Conservation (phyloP, 2,888 invertebrate species). For the Cataglyphis cursor region DNA sequence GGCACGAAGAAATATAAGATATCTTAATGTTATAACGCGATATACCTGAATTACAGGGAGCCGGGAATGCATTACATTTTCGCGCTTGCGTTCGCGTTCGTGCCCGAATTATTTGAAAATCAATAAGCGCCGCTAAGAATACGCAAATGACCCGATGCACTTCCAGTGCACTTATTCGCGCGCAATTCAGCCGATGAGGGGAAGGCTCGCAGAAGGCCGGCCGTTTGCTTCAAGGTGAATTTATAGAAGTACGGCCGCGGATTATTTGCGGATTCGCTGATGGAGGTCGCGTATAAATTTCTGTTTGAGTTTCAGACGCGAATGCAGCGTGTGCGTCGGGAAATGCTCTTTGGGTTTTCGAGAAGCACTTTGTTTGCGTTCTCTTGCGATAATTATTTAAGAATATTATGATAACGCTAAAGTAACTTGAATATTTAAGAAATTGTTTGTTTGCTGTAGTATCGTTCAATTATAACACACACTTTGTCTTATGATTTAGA, state of each 20-base stretch:
- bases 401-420: background rate
- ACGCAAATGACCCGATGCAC: constrained; percentile 51
- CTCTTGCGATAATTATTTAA: background rate
- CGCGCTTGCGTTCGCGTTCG: background rate
- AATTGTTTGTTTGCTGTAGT: too few relatives aligned
- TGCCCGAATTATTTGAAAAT: constrained; percentile 44
- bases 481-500: background rate
- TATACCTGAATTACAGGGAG: constrained; percentile 16
- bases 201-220: constrained; percentile 46
- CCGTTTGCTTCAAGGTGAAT: constrained; percentile 78
- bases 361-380: background rate
- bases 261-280: constrained; percentile 76
- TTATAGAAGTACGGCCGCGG: constrained; percentile 73
- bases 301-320: constrained; percentile 42
- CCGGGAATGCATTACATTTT: background rate
- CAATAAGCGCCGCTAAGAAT: constrained; percentile 48
- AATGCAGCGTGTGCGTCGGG: background rate
- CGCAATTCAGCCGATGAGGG: background rate
- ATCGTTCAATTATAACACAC: background rate
- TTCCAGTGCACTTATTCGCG: constrained; percentile 27
- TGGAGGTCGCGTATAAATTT: constrained; percentile 55
- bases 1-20: background rate
- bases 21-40: background rate
- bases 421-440: background rate
- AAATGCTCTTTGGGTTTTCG: constrained; percentile 1